A percentile compares a stretch with the other conserved stretches of the same genome.
These are phyloP conservation scores for Helicoverpa assulta DNA, from an alignment of 2,888 invertebrate species.

Conservation along the genomic window DNA sequence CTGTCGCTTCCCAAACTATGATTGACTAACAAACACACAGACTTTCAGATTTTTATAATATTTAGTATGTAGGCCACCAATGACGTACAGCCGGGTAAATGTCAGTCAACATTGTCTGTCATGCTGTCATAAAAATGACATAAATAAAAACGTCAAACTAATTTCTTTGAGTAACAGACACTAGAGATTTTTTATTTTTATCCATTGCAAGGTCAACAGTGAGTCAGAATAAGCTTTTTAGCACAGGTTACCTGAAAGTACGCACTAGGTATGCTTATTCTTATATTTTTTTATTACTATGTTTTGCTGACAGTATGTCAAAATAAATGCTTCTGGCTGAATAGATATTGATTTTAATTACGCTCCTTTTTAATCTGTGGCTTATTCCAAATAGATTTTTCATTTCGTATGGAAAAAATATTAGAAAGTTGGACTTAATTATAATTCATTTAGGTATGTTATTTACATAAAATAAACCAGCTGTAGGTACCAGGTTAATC, in stretches of 20 bases:
- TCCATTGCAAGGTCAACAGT: slow-evolving; percentile 53
- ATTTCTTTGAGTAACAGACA: slow-evolving; percentile 54
- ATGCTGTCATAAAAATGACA: slow-evolving; percentile 59
- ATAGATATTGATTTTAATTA: slow-evolving; percentile 6
- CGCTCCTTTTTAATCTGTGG: neutral
- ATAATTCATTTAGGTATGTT: neutral
- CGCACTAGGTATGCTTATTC: slow-evolving; percentile 36
- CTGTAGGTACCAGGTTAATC: slow-evolving; percentile 14
- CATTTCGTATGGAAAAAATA: neutral
- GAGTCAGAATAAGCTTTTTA: slow-evolving; percentile 54
- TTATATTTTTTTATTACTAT: slow-evolving; percentile 37
- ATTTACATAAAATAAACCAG: slow-evolving; percentile 7
- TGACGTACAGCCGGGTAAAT: slow-evolving; percentile 50
- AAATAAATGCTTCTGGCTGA: slow-evolving; percentile 18
- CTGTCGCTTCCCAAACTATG: slow-evolving; percentile 37
- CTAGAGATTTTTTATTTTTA: slow-evolving; percentile 53
- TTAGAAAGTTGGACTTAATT: neutral
- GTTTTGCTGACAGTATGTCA: slow-evolving; percentile 15
- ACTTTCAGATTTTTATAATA: slow-evolving; percentile 56
- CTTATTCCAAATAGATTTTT: slow-evolving; percentile 1
- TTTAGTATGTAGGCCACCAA: slow-evolving; percentile 52
- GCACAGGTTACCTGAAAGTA: slow-evolving; percentile 52
- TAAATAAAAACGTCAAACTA: slow-evolving; percentile 51
- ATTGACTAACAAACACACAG: slow-evolving; percentile 42
- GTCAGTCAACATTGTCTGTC: slow-evolving; percentile 54